These are phyloP conservation scores for Microtus montanus DNA, from an alignment of 2,113 vertebrate genomes.

Conservation along the genomic window DNA sequence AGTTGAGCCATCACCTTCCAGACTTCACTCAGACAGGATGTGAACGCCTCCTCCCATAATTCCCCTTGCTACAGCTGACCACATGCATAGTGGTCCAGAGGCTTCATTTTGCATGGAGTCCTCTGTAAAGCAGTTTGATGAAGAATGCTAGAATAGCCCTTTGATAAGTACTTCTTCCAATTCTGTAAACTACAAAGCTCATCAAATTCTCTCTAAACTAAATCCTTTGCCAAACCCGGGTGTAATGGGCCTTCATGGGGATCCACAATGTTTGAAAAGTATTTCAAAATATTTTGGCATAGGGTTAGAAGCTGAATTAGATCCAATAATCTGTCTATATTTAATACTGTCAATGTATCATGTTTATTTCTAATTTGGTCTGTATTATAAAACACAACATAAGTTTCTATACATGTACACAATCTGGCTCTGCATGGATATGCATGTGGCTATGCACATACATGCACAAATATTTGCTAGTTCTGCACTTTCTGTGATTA, in stretches of 20 bases:
- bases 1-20: background rate
- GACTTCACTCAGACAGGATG: rapidly evolving
- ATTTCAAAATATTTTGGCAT: conserved; percentile 62
- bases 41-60: background rate
- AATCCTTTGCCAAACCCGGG: conserved; percentile 38
- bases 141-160: background rate
- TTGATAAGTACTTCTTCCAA: conserved; percentile 37
- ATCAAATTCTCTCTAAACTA: conserved; percentile 32
- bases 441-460: background rate
- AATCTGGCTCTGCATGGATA: background rate
- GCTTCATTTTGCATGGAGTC: background rate
- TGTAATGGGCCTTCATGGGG: background rate
- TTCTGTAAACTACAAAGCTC: conserved; percentile 46
- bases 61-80: background rate
- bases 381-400: background rate
- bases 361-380: conserved; percentile 53
- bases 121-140: background rate
- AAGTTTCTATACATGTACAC: background rate
- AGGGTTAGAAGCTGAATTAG: conserved; percentile 36
- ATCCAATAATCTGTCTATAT: conserved; percentile 31
- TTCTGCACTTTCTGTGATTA: background rate
- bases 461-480: background rate
- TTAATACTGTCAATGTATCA: background rate
- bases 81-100: background rate
- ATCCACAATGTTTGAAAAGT: conserved; percentile 15